Evolutionary conservation across 2,797 vertebrate species (phyloP), one percentile per base, ranked within the genome.

Genomic region (Chelidonichthys spinosus): DNA sequence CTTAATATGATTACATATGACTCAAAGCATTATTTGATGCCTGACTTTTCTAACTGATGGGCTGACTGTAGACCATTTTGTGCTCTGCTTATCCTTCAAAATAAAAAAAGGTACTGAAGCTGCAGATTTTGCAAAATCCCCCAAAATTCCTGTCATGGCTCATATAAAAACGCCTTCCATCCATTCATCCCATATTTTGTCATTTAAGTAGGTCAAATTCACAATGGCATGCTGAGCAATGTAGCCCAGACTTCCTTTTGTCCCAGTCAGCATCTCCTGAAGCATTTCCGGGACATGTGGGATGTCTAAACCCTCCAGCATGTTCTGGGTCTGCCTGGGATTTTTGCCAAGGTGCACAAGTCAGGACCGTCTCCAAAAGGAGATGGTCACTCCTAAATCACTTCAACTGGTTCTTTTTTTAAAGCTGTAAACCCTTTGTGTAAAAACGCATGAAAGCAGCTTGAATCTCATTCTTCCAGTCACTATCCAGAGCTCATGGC

Each of bases 401-500:
- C 2, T n/a, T 50, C 11, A 13, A 11, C 9, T 64, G 35, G 39
- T 7, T 52, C 15, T 40, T 14, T 43, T 56, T 49, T 44, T 35
- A 63, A 25, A 37, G 3, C 17, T 54, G 53, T 39, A 69, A 47
- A 55, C 11, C 4, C 43, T 10, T 10, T 1, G 15, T 7, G 54
- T 37, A 54, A 47, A 44, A 71, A 54, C 8, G 49, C 11, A 49
- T 67, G 63, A 63, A 43, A 59, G 32, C 25, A 44, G 56, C 36
- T 63, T 59, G 46, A 49, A 68, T 69, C 61, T 39, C 33, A 50
- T 53, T 69, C 62, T 70, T 58, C 55, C 58, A 49, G 52, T 72
- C 47, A 36, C 69, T 49, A 56, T 49, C 13, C 64, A 49, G 15
- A 39, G 54, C 54, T 36, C 25, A 68, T 72, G 63, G 64, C 40